Percentiles rank a stretch among this genome's conserved stretches.
Conservation (phyloP, 2,797 vertebrate genomes). For the Scyliorhinus canicula region DNA sequence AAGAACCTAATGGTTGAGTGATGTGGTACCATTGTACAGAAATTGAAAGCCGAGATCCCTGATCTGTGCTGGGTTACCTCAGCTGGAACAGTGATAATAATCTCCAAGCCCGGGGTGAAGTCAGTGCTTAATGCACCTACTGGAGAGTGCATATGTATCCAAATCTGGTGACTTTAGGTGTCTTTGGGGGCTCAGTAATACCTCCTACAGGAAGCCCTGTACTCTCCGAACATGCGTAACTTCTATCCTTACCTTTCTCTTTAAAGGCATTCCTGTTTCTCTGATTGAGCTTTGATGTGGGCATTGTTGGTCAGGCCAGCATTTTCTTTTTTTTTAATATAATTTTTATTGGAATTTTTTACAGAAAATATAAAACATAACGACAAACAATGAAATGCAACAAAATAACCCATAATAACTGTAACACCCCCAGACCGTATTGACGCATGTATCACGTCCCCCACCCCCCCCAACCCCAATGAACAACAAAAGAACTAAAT, state of each 20-base stretch:
- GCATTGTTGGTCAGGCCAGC: no score
- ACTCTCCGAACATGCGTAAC: neutral
- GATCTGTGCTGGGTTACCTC: neutral
- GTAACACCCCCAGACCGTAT: no score
- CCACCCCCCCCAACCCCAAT: no score
- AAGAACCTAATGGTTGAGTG: neutral
- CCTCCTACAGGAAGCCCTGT: neutral
- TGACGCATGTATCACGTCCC: no score
- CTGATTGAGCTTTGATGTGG: neutral
- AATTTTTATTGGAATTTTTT: no score
- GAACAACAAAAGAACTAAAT: no score
- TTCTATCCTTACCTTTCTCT: neutral
- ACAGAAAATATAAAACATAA: no score
- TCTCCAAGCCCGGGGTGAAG: neutral
- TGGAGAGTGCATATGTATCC: neutral
- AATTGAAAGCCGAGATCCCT: neutral
- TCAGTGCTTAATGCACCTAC: no score
- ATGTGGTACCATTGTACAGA: neutral
- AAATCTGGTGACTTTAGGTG: neutral
- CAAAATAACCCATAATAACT: no score
- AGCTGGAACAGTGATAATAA: neutral
- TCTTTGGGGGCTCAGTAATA: neutral
- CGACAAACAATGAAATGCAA: no score
- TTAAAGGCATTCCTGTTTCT: neutral
- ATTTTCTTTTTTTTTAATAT: no score